Evolutionary conservation across 2,888 invertebrate genomes (phyloP), one percentile per base, ranked within the genome.

Genomic region (Tipula helvola): DNA sequence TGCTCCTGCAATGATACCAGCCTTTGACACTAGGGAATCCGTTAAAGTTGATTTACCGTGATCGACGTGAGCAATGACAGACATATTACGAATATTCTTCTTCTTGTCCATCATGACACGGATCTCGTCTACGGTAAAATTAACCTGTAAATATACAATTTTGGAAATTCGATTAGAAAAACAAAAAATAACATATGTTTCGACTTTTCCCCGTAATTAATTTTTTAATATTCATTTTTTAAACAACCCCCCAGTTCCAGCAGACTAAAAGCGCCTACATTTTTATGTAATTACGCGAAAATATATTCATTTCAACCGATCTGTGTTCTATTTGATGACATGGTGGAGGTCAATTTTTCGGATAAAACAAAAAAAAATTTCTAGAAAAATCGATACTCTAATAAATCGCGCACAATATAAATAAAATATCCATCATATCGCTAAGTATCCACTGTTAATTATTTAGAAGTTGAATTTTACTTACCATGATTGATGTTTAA

Each of bases 71-170:
- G 99, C 99, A 92, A 99, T 99, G 93, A 99, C 99, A 91, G 99
- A 99, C 99, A 99, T 99, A 94, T 99, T 99, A 92, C 99, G 96
- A 94, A 99, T 99, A 92, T 99, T 99, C 94, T 94, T 95, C 95
- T 99, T 99, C 93, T 97, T 97, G 97, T 99, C 99, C 99, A 99
- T 99, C 96, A 99, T 97, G 92, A 91, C 94, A 93, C 99, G 97
- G 94, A 99, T 99, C 94, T 99, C 98, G 94, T 99, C 99, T 93
- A 99, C 97, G 89, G 99, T 99, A 93, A 99, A 99, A 96, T 99
- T 99, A 95, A 99, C 99, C 99, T 99, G 90, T 83, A 92, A 90
- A 41, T 18, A 85, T 10, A 39, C 36, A 84, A n/a, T n/a, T 16
- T 84, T 5, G 5, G n/a, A 3, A 39, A 84, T 84, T 84, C 13